phyloP scores from a whole-genome alignment of 2,797 vertebrate genomes.

The Clarias pachynema region DNA sequence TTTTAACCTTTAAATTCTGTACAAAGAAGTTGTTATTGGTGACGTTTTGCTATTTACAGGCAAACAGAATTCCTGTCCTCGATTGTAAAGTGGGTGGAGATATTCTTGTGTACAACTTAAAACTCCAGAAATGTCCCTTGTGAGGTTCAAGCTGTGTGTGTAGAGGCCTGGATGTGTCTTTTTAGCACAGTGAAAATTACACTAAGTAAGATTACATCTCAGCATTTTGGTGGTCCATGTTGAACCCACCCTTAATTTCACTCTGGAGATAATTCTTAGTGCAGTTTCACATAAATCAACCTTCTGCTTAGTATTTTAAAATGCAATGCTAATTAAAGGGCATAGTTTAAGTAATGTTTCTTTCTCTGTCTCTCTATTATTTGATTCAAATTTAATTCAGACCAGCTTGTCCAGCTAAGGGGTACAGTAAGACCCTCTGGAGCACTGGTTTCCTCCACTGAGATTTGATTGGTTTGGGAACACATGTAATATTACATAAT shows the following conservation, averaged over 20 bases:
- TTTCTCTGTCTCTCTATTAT: not conserved
- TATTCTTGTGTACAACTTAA: not conserved
- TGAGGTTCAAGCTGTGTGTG: not conserved
- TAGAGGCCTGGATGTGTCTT: not conserved
- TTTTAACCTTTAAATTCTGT: not conserved
- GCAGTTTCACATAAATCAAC: not conserved
- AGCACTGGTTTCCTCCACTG: not conserved
- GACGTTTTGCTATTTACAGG: not conserved
- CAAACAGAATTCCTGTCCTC: not conserved
- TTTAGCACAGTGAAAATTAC: conserved; percentile 1
- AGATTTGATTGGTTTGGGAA: not conserved
- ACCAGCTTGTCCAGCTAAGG: not conserved
- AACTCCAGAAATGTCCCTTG: not conserved
- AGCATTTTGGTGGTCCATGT: not conserved
- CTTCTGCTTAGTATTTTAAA: not conserved
- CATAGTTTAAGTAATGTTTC: not conserved
- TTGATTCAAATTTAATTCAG: not conserved
- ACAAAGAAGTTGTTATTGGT: not conserved
- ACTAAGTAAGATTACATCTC: conserved; percentile 1
- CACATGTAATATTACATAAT: not conserved
- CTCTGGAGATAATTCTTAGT: not conserved
- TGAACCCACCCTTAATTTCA: conserved; percentile 20
- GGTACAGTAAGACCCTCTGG: not conserved
- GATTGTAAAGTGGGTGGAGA: not conserved
- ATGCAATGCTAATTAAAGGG: not conserved